phyloP scores from a whole-genome alignment of 2,888 invertebrate species.

The Acleris sparsana region DNA sequence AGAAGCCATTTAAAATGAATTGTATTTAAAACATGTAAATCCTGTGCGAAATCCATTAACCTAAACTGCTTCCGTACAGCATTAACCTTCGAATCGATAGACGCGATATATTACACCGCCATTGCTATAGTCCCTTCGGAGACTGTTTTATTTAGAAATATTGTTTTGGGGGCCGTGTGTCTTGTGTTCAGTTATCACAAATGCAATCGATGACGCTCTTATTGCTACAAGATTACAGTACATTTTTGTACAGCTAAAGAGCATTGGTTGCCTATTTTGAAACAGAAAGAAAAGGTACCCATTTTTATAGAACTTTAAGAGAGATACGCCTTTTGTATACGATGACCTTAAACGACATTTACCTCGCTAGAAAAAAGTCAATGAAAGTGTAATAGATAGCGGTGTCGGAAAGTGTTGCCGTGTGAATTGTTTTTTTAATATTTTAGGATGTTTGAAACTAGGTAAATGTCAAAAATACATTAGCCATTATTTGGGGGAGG shows the following conservation, averaged over 20 bases:
- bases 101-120: slow-evolving; percentile 38
- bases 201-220: slow-evolving; percentile 3
- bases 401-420: no score
- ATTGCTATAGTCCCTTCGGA: slow-evolving; percentile 50
- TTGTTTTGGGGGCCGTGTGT: slow-evolving; percentile 68
- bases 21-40: slow-evolving; percentile 8
- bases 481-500: no score
- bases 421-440: no score
- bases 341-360: not conserved
- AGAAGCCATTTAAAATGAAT: not conserved
- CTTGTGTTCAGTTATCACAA: slow-evolving; percentile 43
- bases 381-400: no score
- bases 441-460: no score
- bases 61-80: slow-evolving; percentile 18
- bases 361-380: not conserved
- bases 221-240: not conserved
- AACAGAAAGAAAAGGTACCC: not conserved
- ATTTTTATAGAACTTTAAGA: not conserved
- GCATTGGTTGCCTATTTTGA: not conserved
- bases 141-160: slow-evolving; percentile 78
- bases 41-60: slow-evolving; percentile 22
- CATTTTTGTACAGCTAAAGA: not conserved
- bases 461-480: no score
- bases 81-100: slow-evolving; percentile 30
- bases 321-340: not conserved